Percentiles rank a stretch among this genome's conserved stretches.
These are phyloP conservation scores for Myotis brandtii DNA, from an alignment of 2,113 vertebrate genomes.

Conservation along the genomic window DNA sequence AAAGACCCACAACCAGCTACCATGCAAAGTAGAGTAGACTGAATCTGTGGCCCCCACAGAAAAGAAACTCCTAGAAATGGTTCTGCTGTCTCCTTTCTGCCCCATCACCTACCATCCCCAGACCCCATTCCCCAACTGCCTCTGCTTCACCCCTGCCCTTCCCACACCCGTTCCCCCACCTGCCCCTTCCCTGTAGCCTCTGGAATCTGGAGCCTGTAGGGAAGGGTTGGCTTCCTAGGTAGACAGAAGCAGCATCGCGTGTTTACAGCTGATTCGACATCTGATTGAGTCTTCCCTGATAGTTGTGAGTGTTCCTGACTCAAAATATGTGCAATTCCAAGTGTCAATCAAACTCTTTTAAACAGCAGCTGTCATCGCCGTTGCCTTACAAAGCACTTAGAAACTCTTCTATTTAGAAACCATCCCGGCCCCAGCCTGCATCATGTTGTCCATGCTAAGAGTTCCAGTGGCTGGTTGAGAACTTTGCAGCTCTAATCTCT, in stretches of 20 bases:
- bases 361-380: constrained; percentile 28
- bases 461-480: constrained; percentile 28
- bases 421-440: background rate
- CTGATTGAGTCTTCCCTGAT: constrained; percentile 59
- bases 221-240: background rate
- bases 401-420: constrained; percentile 59
- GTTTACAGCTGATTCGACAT: background rate
- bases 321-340: constrained; percentile 38
- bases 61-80: background rate
- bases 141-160: background rate
- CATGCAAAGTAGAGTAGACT: background rate
- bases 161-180: background rate
- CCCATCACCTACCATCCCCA: background rate
- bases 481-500: background rate
- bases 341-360: constrained; percentile 49
- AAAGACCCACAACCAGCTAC: background rate
- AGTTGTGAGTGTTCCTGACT: constrained; percentile 25
- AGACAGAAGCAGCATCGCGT: background rate
- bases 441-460: constrained; percentile 44
- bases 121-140: background rate
- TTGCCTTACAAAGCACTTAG: constrained; percentile 28
- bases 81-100: background rate
- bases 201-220: background rate
- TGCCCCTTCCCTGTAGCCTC: background rate
- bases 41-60: background rate